phyloP scores from a whole-genome alignment of 2,888 invertebrate genomes.

The Colletes collaris region DNA sequence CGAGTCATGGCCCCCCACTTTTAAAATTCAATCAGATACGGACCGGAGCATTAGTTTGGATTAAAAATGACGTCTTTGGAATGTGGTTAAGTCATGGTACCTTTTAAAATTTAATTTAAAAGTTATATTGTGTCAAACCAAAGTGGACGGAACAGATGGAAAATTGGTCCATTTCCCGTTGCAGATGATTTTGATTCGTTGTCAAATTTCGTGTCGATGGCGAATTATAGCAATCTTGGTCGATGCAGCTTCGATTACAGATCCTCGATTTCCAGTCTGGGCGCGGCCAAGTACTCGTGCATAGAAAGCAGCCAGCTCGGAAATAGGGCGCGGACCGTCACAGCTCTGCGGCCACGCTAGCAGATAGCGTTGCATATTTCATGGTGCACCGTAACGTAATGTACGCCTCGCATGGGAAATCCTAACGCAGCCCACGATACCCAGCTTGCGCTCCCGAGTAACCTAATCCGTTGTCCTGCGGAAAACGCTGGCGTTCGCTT shows the following conservation, averaged over 20 bases:
- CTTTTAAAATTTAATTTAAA: too few species aligned
- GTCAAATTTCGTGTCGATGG: conserved; percentile 18
- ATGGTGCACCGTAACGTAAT: conserved; percentile 77
- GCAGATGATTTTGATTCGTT: conserved; percentile 28
- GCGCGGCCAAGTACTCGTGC: conserved; percentile 27
- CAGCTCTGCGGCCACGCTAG: conserved; percentile 70
- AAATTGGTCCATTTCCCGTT: conserved; percentile 16
- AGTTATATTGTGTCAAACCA: too few species aligned
- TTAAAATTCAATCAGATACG: too few species aligned
- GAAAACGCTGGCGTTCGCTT: conserved; percentile 42
- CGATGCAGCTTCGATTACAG: conserved; percentile 38
- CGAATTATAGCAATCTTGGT: conserved; percentile 31
- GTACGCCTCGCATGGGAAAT: conserved; percentile 81
- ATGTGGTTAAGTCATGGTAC: too few species aligned
- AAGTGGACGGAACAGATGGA: neutral
- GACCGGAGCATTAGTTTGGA: too few species aligned
- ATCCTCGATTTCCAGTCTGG: conserved; percentile 32
- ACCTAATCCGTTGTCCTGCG: conserved; percentile 54
- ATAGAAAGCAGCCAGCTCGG: conserved; percentile 50
- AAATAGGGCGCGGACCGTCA: conserved; percentile 67
- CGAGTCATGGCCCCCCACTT: too few species aligned
- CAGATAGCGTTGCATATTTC: conserved; percentile 80
- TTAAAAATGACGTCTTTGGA: too few species aligned
- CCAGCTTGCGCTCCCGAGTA: conserved; percentile 52
- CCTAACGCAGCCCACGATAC: conserved; percentile 72